These are phyloP conservation scores for Marcusenius ussheri DNA, from an alignment of 2,113 vertebrate genomes.

Conservation along the genomic window DNA sequence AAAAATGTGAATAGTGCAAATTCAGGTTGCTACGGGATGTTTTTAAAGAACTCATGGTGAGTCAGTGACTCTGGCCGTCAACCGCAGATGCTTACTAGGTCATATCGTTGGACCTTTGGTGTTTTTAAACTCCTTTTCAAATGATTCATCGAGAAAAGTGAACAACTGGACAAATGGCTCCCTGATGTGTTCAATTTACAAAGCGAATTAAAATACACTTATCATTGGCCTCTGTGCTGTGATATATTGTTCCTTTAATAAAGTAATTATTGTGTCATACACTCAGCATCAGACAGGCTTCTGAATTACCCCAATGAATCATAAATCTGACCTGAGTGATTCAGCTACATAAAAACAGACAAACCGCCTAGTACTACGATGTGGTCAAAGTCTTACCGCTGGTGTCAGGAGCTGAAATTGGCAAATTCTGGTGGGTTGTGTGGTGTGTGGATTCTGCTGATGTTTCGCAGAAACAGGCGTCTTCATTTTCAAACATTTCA, in stretches of 20 bases:
- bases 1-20: neutral
- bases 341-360: neutral
- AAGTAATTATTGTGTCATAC: neutral
- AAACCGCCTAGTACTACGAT: neutral
- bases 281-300: neutral
- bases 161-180: neutral
- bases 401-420: neutral
- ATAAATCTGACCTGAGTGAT: conserved; percentile 8
- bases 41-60: neutral
- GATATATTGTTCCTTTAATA: neutral
- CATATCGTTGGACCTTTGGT: neutral
- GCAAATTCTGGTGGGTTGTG: neutral
- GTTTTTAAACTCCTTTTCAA: neutral
- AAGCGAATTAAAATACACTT: neutral
- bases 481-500: neutral
- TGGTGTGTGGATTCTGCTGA: neutral
- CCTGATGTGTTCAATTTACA: neutral
- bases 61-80: neutral
- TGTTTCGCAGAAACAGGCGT: neutral
- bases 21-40: neutral
- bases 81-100: neutral
- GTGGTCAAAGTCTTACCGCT: neutral
- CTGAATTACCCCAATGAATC: neutral
- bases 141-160: neutral
- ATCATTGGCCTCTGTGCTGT: neutral